phyloP scores from a whole-genome alignment of 2,888 invertebrate genomes.

The Dryobota labecula region DNA sequence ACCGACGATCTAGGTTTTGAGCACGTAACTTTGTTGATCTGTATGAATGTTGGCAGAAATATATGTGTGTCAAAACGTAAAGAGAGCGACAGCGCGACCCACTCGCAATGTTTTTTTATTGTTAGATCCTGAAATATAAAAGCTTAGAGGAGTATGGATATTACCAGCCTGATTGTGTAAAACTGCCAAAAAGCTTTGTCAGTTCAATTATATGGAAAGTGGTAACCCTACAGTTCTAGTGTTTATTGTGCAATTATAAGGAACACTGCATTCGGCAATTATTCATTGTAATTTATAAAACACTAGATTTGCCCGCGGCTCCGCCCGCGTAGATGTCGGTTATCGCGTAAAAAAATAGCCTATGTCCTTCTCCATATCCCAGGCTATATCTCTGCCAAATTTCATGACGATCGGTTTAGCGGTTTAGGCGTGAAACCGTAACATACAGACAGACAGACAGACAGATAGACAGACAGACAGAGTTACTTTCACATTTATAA shows the following conservation, averaged over 20 bases:
- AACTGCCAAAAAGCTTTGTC: neutral
- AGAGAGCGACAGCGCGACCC: constrained; percentile 74
- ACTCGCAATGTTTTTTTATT: constrained; percentile 64
- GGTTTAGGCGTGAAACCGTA: too few species aligned
- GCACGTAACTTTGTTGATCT: constrained; percentile 81
- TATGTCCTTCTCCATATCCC: too few species aligned
- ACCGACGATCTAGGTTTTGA: constrained; percentile 85
- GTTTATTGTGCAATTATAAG: neutral
- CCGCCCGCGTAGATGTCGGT: too few species aligned
- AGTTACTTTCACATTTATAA: too few species aligned
- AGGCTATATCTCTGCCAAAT: too few species aligned
- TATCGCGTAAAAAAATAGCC: too few species aligned
- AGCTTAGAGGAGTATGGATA: neutral
- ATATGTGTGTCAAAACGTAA: constrained; percentile 80
- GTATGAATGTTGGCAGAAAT: constrained; percentile 77
- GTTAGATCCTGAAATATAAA: constrained; percentile 47
- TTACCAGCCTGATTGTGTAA: neutral
- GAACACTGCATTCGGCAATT: neutral
- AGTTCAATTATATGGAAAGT: neutral
- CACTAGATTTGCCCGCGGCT: too few species aligned
- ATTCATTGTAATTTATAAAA: constrained; percentile 7
- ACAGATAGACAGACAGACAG: too few species aligned
- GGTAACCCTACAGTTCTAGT: neutral
- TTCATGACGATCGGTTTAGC: too few species aligned
- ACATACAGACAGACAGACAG: too few species aligned